Evolutionary conservation across 1,140 invertebrate species (phyloP), one percentile per base, ranked within the genome.

Genomic region (Pantala flavescens): DNA sequence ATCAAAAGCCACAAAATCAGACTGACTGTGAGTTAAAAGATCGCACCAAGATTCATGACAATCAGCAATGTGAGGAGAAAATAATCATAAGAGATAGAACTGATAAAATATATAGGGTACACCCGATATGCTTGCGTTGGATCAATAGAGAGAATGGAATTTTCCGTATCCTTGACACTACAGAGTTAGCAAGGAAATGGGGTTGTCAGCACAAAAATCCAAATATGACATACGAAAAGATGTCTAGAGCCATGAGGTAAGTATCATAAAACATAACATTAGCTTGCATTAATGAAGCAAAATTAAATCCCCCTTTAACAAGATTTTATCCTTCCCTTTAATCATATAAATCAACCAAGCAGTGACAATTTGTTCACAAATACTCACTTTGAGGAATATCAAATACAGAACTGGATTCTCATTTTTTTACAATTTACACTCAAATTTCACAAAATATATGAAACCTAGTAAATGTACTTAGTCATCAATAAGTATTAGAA

Each of bases 221-320:
- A n/a, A 71, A 70, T 11, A 77, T 77, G 76, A 77, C 76, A 23
- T 77, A 77, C 71, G 76, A 77, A 71, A 77, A 77, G 71, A 75
- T 77, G 76, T 71, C 76, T n/a, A 71, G 76, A 23, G 76, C 76
- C 23, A 77, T 77, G 76, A 77, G 76, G 76, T 77, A 24, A 23
- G 74, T 71, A 7, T 74, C 5, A 28, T 36, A 42, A 73, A 24
- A 43, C n/a, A 10, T 43, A n/a, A 23, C 24, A 71, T 71, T 24
- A 71, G 70, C 24, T 71, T 71, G 24, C 11, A 21, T 24, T 23
- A 23, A 21, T 23, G n/a, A 7, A 11, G 23, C 70, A 23, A 7
- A 9, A 7, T 23, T 24, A 9, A 24, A 19, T 9, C 23, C 70
- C 24, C 23, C n/a, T 71, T 23, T 71, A 21, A 23, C 23, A 21